Base-by-base conservation (phyloP, 2,113 vertebrate genomes). In the Cyprinodon variegatus region DNA sequence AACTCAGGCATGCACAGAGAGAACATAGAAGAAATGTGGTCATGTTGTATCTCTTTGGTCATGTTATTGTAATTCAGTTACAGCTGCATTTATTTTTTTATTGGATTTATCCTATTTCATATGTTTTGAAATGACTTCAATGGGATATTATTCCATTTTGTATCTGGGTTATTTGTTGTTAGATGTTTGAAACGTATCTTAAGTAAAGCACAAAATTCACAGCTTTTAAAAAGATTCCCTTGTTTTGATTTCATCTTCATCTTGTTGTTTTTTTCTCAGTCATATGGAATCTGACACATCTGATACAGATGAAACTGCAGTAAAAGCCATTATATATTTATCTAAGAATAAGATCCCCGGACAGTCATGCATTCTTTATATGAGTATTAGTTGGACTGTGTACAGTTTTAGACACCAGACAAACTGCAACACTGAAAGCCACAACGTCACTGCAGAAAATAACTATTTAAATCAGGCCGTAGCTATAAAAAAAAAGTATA, bases 261-360 rank as follows among this genome's bases (percentile, higher is more conserved):
- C 50, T 57, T 41, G 3, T 41, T 4, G 41, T 41, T 41, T 41
- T 41, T 41, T 41, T 41, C 41, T 6, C 17, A 10, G 20, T 57
- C 17, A 0, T 45, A 61, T 70, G 57, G 45, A 36, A 61, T 11
- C 13, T 61, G 17, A 39, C 13, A 1, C 41, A 9, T 41, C 37
- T 8, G 48, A 38, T 45, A 46, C 14, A 40, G 22, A 22, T 0
- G 5, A 39, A 40, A 53, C 22, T 36, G 57, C 53, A 17, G 20
- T 45, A 45, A 70, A 61, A 70, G 57, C 17, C 68, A 70, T 61
- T 70, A 48, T 67, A 50, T 67, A 70, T 43, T 70, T 43, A 61
- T 61, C 57, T 8, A 61, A 70, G 39, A 61, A 70, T 17, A 36
- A 61, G 68, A 70, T 41, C 53, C 68, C 39, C 12, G 68, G 12